phyloP scores from a whole-genome alignment of 2,888 invertebrate species.

The Ptychoptera albimana region DNA sequence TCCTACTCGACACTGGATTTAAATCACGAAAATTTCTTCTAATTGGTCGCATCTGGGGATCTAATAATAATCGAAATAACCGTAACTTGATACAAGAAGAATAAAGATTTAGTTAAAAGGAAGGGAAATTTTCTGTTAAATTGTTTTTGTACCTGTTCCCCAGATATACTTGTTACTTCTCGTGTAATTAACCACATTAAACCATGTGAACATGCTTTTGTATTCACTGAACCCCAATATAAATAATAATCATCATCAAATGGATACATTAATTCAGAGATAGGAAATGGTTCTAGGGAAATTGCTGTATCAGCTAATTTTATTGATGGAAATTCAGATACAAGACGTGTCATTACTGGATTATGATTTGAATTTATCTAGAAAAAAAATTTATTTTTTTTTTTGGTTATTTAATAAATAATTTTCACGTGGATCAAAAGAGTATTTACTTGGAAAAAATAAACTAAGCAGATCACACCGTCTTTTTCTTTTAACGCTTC shows the following conservation, averaged over 20 bases:
- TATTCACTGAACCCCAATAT: constrained; percentile 43
- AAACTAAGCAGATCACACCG: constrained; percentile 41
- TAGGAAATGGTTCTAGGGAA: constrained; percentile 34
- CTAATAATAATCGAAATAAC: constrained; percentile 36
- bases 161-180: constrained; percentile 37
- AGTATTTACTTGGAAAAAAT: constrained; percentile 37
- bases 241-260: constrained; percentile 46
- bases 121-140: no score
- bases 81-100: no score
- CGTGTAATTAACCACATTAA: constrained; percentile 48
- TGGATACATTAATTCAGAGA: constrained; percentile 35
- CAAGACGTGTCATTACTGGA: constrained; percentile 24
- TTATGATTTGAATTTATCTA: constrained; percentile 36
- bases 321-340: constrained; percentile 34
- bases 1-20: neutral
- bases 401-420: neutral
- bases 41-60: constrained; percentile 14
- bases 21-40: constrained; percentile 3
- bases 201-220: constrained; percentile 29
- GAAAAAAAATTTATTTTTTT: constrained; percentile 11
- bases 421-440: no score
- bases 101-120: no score
- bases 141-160: constrained; percentile 39
- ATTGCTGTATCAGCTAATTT: constrained; percentile 34
- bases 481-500: constrained; percentile 41